Base-by-base conservation (phyloP, 2,113 vertebrate genomes). In the Nothocercus julius region DNA sequence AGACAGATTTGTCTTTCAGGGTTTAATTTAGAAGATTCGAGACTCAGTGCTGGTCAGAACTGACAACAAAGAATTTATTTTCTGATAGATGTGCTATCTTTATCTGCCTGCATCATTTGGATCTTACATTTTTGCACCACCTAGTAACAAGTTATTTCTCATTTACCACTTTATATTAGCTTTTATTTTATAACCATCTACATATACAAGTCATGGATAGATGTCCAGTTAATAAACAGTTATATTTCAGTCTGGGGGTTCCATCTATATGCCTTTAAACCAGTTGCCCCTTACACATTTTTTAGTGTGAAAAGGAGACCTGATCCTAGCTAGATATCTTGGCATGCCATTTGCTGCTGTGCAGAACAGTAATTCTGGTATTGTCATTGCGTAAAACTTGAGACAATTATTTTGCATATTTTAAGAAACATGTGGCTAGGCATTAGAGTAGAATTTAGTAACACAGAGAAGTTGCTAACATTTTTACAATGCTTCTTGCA, bases 361-460 rank as follows among this genome's bases (percentile, higher is more conserved):
- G 25, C 11, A 73, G 7, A 70, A 81, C 28, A 82, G 19, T 47
- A 84, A 82, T 38, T 90, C 66, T 28, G 21, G 58, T 51, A 68
- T 20, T 82, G 64, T 51, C 92, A 77, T 15, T 79, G 20, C 42
- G 73, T 56, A 90, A 87, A 85, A 90, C 6, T 10, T 25, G 47
- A 82, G 54, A 82, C 42, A 90, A 92, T 36, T 40, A 54, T 63
- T 82, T 40, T 45, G 27, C 25, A 85, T 16, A 70, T 70, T 85
- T 95, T 80, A 64, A 63, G 45, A 83, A 95, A 95, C 59, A 45
- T 67, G 44, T 90, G 79, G 93, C 83, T 25, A 81, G 25, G 44
- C 59, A 90, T 59, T 56, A 68, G 87, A 95, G 93, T 85, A 86
- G 83, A 88, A 88, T 72, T 51, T 17, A 75, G 73, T 64, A 86